phyloP scores from a whole-genome alignment of 2,888 invertebrate genomes.

The Tolmerus cingulatus region DNA sequence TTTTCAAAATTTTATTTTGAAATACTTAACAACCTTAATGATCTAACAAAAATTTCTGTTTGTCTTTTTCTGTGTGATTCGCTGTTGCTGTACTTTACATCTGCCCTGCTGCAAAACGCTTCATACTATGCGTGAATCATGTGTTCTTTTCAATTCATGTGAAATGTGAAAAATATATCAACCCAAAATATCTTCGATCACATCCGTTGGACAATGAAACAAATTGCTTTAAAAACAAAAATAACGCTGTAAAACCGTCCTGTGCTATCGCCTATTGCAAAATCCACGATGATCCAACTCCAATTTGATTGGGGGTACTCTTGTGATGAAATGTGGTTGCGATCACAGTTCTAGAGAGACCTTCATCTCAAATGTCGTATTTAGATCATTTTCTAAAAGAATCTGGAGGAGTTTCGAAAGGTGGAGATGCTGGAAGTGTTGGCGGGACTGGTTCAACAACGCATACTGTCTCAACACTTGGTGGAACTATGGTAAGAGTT shows the following conservation, averaged over 20 bases:
- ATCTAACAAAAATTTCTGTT: slow-evolving; percentile 29
- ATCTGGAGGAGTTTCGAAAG: slow-evolving; percentile 61
- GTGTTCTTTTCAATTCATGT: slow-evolving; percentile 6
- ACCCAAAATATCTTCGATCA: neutral
- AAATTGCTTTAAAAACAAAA: neutral
- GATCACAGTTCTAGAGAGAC: slow-evolving; percentile 80
- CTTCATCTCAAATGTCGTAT: slow-evolving; percentile 91
- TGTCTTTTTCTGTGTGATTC: slow-evolving; percentile 15
- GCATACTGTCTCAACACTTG: slow-evolving; percentile 50
- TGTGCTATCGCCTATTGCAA: neutral
- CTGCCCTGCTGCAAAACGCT: slow-evolving; percentile 23
- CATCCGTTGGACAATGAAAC: neutral
- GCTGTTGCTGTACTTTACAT: slow-evolving; percentile 9
- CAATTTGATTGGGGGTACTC: neutral
- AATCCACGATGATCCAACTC: neutral
- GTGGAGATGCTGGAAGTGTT: slow-evolving; percentile 52
- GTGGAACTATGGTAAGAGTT: slow-evolving; percentile 51
- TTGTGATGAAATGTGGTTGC: neutral
- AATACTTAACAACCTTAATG: neutral
- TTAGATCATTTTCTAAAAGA: slow-evolving; percentile 90
- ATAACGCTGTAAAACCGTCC: neutral
- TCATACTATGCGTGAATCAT: slow-evolving; percentile 3
- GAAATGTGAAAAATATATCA: neutral
- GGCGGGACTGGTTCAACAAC: slow-evolving; percentile 50
- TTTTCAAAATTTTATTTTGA: neutral